Conservation (phyloP, 2,797 vertebrate genomes). For the Echeneis naucrates region DNA sequence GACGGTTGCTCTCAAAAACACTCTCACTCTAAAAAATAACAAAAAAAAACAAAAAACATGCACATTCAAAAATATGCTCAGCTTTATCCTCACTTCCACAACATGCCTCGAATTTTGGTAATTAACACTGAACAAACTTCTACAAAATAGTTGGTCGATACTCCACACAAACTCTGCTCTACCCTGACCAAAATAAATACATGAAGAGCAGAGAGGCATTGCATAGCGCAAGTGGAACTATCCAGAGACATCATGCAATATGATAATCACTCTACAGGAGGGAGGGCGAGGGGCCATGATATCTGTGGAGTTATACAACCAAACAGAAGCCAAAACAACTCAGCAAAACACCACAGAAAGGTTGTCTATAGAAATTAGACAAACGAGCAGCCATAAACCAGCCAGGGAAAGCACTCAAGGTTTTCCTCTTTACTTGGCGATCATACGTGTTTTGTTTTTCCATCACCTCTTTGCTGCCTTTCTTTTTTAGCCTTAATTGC, state of each 20-base stretch:
- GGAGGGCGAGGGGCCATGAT: conserved; percentile 47
- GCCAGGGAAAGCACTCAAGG: conserved; percentile 66
- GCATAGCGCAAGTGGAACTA: conserved; percentile 48
- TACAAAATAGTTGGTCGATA: not conserved
- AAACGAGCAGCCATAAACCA: conserved; percentile 57
- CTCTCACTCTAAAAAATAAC: too few species aligned
- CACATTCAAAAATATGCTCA: conserved; percentile 21
- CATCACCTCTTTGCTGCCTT: conserved; percentile 59
- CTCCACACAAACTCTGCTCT: conserved; percentile 20
- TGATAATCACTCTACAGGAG: conserved; percentile 66
- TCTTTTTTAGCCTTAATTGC: conserved; percentile 81
- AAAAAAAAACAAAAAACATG: too few species aligned
- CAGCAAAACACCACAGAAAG: conserved; percentile 64
- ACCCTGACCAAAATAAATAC: conserved; percentile 49
- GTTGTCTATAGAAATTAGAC: conserved; percentile 69
- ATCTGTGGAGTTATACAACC: conserved; percentile 55
- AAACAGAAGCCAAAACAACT: conserved; percentile 67
- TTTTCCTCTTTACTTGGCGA: conserved; percentile 66
- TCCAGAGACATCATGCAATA: conserved; percentile 67
- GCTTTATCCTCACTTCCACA: conserved; percentile 16
- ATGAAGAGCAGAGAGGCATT: conserved; percentile 27
- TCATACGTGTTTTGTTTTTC: conserved; percentile 69
- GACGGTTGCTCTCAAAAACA: conserved; percentile 34
- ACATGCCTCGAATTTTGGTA: conserved; percentile 5
- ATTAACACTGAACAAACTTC: conserved; percentile 38